Evolutionary conservation across 23 tunicate genomes (phyloP).

Genomic region (Aplidium turbinatum): DNA sequence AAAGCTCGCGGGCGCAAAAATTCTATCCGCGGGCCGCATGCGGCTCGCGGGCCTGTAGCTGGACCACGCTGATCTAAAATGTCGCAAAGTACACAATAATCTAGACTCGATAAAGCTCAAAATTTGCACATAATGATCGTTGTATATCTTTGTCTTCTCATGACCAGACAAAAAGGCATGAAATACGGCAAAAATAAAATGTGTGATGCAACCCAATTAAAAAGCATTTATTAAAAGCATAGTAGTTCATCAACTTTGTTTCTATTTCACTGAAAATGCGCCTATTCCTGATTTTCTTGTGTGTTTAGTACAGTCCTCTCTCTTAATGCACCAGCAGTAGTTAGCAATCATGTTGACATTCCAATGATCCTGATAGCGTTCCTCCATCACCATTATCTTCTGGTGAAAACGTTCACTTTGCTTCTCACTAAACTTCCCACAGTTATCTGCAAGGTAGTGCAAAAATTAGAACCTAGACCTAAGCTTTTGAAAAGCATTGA

Average conservation of each 20-base stretch:
- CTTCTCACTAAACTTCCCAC: constrained; percentile 35
- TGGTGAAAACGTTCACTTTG: constrained; percentile 46
- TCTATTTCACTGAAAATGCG: constrained; percentile 16
- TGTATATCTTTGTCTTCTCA: neutral
- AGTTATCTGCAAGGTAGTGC: constrained; percentile 38
- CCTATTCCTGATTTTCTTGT: constrained; percentile 21
- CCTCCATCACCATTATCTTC: constrained; percentile 42
- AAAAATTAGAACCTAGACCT: constrained; percentile 42
- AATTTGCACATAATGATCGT: constrained; percentile 19
- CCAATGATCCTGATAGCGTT: constrained; percentile 35
- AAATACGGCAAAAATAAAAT: constrained; percentile 8
- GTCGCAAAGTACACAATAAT: neutral
- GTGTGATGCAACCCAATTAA: neutral
- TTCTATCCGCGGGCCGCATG: too few relatives aligned
- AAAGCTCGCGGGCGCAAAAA: too few relatives aligned
- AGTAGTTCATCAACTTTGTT: neutral
- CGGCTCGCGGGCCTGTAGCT: too few relatives aligned
- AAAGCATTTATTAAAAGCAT: neutral
- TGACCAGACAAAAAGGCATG: neutral
- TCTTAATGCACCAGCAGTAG: constrained; percentile 35
- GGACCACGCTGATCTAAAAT: too few relatives aligned
- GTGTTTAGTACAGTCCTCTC: constrained; percentile 29
- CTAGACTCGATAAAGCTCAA: constrained; percentile 5
- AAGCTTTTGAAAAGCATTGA: constrained; percentile 25
- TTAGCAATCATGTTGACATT: constrained; percentile 36